Percentiles rank a stretch among this genome's conserved stretches.
Evolutionary conservation across 2,888 invertebrate genomes (phyloP).

Genomic region (Drosophila multiciliata): DNA sequence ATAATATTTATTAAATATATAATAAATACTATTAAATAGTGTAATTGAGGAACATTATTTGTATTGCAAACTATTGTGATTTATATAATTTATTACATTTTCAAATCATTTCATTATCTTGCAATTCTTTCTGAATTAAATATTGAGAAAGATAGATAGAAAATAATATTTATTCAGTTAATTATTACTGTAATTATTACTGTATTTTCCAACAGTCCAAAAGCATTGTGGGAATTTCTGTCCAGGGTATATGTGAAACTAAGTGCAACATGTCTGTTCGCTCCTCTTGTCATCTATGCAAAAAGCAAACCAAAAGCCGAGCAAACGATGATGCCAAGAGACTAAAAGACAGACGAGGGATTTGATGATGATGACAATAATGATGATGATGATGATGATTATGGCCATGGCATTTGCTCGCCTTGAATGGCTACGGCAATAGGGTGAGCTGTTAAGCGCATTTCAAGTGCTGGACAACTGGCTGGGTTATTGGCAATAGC

Average conservation of each 20-base stretch:
- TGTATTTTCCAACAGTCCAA: neutral
- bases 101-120: neutral
- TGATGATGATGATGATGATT: constrained; percentile 17
- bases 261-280: constrained; percentile 4
- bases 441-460: constrained; percentile 48
- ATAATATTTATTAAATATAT: neutral
- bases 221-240: neutral
- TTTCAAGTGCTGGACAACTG: constrained; percentile 43
- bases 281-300: constrained; percentile 35
- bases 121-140: neutral
- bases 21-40: neutral
- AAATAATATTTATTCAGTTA: neutral
- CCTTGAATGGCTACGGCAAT: constrained; percentile 14
- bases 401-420: constrained; percentile 35
- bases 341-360: constrained; percentile 41
- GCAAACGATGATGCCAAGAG: constrained; percentile 43
- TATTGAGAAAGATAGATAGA: neutral
- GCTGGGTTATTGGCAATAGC: constrained; percentile 30
- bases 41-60: neutral
- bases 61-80: neutral
- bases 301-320: constrained; percentile 32
- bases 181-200: neutral
- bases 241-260: constrained; percentile 34
- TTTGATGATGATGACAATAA: constrained; percentile 41
- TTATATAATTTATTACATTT: neutral